Base-by-base conservation (phyloP, 2,797 vertebrate genomes). In the Ceyx erithaca region DNA sequence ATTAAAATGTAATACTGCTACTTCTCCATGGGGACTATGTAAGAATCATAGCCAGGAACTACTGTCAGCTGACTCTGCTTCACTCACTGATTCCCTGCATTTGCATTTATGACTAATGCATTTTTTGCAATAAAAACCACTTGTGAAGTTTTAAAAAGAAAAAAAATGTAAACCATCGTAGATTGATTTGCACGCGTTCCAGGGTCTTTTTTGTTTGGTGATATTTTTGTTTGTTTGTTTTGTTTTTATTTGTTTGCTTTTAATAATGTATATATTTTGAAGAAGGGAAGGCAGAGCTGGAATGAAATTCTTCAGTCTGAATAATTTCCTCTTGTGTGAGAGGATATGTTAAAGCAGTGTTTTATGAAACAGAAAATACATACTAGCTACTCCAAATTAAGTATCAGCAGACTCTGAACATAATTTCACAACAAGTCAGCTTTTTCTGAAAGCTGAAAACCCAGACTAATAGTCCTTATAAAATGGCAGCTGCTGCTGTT, bases 1-100 rank as follows among this genome's bases (percentile, higher is more conserved):
- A 95, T 97, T 96, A 97, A 94, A 93, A 95, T 96, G 93, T 91
- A 94, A 95, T 95, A 93, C 95, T 96, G 95, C 97, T 97, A 97
- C 93, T 91, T 95, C 80, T 97, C 97, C 43, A 25, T 62, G 69
- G 96, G 94, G 95, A 96, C 92, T 82, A 48, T 88, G 68, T 87
- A 52, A 92, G 95, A 97, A 92, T 85, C 93, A 92, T 95, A 95
- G 95, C 97, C 96, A 96, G 96, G 92, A 95, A 86, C 94, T 95
- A 8, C 78, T 93, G 94, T 96, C 96, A 94, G 73, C 91, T 94
- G 68, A 73, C 90, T 94, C 83, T 87, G 19, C 80, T 94, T 88
- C 19, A 4, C 51, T 95, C 72, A 70, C 77, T 68, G 88, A 80
- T 89, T 94, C 95, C 77, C 72, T 94, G 89, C 66, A 64, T 95